These are phyloP conservation scores for Nephotettix cincticeps DNA, from an alignment of 1,140 invertebrate species.

Conservation along the genomic window DNA sequence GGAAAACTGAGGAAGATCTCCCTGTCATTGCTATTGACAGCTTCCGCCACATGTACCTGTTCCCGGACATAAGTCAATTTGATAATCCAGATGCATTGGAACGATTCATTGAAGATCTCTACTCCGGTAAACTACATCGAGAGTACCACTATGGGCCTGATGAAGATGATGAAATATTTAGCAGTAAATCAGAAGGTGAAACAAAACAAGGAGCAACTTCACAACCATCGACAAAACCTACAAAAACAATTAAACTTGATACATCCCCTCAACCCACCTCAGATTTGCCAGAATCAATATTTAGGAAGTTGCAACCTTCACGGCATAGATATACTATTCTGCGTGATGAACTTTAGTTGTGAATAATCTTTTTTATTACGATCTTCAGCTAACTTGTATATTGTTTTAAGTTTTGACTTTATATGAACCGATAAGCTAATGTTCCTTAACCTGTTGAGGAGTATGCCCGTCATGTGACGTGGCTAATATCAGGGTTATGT, in stretches of 20 bases:
- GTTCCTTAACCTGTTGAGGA: no score
- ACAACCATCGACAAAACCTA: no score
- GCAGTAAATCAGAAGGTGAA: no score
- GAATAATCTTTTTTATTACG: no score
- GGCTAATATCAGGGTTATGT: no score
- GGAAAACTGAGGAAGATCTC: constrained; percentile 86
- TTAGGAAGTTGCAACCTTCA: constrained; percentile 95
- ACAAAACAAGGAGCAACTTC: no score
- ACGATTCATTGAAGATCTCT: constrained; percentile 85
- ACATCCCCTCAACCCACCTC: constrained; percentile 59
- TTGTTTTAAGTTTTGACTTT: no score
- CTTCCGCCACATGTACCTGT: constrained; percentile 99
- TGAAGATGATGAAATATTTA: constrained; percentile 33
- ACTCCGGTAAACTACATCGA: constrained; percentile 96
- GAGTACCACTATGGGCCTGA: constrained; percentile 99
- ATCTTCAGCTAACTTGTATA: no score
- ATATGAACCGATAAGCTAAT: no score
- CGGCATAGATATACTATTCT: constrained; percentile 92
- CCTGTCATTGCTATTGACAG: constrained; percentile 98
- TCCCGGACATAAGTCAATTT: constrained; percentile 77
- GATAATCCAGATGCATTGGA: constrained; percentile 79
- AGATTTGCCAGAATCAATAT: constrained; percentile 93
- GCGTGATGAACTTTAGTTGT: constrained; percentile 40
- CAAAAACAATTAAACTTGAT: no score
- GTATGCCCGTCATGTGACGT: no score